Evolutionary conservation across 2,888 invertebrate species (phyloP), one percentile per base, ranked within the genome.

Genomic region (Thysanoteuthis rhombus): DNA sequence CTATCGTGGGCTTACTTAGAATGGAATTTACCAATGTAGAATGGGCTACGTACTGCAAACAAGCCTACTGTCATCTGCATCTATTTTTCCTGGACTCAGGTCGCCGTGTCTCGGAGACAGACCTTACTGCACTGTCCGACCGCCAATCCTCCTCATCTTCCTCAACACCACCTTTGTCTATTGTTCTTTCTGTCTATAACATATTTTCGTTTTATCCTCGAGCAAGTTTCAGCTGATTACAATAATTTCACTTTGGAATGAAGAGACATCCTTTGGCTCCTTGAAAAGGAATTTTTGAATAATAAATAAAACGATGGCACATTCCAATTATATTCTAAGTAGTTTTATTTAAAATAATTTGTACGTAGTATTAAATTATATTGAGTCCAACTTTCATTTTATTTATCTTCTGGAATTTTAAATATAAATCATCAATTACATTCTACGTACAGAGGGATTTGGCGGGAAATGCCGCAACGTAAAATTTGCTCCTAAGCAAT

Each of bases 71-170:
- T 75, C n/a, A 36, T 75, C 75, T 75, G 75, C 36, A 16, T 75
- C 75, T 75, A n/a, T 75, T 75, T n/a, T 75, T 36, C 36, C 36
- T 75, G 75, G 75, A 75, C 75, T 75, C 75, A 75, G 75, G 75
- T 75, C 75, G 75, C 75, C 75, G 75, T 75, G 75, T 75, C 75
- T 75, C 36, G 75, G 75, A 75, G 75, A 75, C n/a, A 75, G 75
- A 75, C 75, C 75, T 75, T 75, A 75, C 75, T 75, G n/a, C n/a
- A 75, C 75, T 92, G n/a, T 92, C 40, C 92, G 42, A 40, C 39
- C 75, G 75, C 36, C 75, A n/a, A 90, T 42, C n/a, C 39, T 42
- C 12, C 32, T 28, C 42, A 25, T 42, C 32, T 19, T 16, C 32
- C 6, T 32, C 92, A 28, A 19, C 42, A 28, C 10, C 40, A 25